Evolutionary conservation across 2,113 vertebrate species (phyloP).

Genomic region (Anhinga rufa): DNA sequence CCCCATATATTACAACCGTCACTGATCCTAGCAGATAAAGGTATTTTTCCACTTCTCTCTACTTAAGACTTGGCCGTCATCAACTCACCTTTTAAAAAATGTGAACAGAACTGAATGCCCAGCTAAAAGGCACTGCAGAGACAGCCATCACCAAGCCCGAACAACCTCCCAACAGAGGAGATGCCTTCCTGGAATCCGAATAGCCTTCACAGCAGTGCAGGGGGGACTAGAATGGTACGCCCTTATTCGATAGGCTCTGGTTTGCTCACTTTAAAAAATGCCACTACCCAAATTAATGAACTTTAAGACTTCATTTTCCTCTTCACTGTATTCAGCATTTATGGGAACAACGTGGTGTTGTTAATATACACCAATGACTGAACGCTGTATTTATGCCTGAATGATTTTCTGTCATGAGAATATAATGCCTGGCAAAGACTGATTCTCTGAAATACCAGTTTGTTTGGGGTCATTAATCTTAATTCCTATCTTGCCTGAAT

Average conservation of each 20-base stretch:
- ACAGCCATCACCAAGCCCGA: not conserved
- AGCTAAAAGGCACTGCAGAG: not conserved
- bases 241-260: not conserved
- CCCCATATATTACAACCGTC: not conserved
- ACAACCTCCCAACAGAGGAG: not conserved
- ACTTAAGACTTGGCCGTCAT: not conserved
- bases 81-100: not conserved
- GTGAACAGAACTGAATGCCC: not conserved
- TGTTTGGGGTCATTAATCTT: slow-evolving; percentile 63
- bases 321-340: slow-evolving; percentile 29
- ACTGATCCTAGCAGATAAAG: not conserved
- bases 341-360: slow-evolving; percentile 38
- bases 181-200: not conserved
- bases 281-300: not conserved
- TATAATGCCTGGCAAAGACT: slow-evolving; percentile 52
- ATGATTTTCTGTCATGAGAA: slow-evolving; percentile 61
- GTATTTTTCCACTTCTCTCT: not conserved
- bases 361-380: slow-evolving; percentile 48
- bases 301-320: slow-evolving; percentile 21
- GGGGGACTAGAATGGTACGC: not conserved
- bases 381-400: slow-evolving; percentile 42
- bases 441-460: slow-evolving; percentile 55
- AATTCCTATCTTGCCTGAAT: slow-evolving; percentile 55
- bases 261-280: not conserved
- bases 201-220: not conserved